Percentiles rank a stretch among this genome's conserved stretches.
phyloP scores from a whole-genome alignment of 2,113 vertebrate genomes.

The Clarias magur region DNA sequence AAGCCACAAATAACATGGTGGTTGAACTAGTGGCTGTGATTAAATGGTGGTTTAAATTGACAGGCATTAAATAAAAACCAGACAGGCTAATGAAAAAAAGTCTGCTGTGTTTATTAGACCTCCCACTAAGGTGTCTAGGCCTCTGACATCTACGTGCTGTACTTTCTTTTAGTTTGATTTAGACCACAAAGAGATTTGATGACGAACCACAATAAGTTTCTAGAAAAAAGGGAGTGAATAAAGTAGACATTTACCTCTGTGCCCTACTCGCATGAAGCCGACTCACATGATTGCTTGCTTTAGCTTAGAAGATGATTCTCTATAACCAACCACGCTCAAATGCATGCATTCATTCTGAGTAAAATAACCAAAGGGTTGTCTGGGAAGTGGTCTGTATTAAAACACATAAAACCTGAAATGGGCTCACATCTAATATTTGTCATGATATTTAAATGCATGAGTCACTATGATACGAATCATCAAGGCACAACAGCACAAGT shows the following conservation, averaged over 20 bases:
- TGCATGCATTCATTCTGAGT: not conserved
- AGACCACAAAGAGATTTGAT: not conserved
- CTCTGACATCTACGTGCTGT: conserved; percentile 9
- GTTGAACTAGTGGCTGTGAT: not conserved
- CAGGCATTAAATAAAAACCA: conserved; percentile 5
- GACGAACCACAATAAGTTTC: not conserved
- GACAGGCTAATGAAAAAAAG: not conserved
- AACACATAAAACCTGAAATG: not conserved
- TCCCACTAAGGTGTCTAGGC: not conserved
- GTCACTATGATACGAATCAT: not conserved
- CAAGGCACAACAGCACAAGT: not conserved
- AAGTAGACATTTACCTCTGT: not conserved
- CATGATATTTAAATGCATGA: not conserved
- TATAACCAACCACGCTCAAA: not conserved
- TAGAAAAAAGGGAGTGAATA: not conserved
- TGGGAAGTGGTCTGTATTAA: not conserved
- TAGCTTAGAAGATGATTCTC: not conserved
- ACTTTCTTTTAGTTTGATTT: conserved; percentile 15
- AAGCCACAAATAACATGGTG: not conserved
- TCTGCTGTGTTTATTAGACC: not conserved
- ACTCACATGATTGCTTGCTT: not conserved
- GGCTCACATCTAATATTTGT: not conserved
- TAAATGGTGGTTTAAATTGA: not conserved
- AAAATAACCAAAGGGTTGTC: not conserved
- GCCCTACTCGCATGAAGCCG: not conserved